Percentiles rank a stretch among this genome's conserved stretches.
Conservation (phyloP, 92 coral and sea anemone genomes). For the Porites cylindrica region DNA sequence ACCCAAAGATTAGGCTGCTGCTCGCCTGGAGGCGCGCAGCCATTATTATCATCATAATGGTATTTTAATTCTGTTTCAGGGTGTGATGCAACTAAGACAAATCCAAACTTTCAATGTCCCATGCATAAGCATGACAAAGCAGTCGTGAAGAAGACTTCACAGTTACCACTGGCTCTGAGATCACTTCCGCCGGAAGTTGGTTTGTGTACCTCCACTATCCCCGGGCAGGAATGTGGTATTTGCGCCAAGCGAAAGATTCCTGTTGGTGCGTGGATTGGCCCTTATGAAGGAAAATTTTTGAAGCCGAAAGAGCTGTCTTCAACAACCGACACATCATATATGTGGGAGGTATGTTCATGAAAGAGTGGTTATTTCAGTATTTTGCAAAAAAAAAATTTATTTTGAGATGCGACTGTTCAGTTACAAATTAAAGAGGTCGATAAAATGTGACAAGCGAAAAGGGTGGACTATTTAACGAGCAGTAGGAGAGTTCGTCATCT, state of each 20-base stretch:
- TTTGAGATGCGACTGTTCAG: too few relatives aligned
- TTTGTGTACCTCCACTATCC: slow-evolving; percentile 87
- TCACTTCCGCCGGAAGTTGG: slow-evolving; percentile 95
- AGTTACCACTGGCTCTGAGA: slow-evolving; percentile 33
- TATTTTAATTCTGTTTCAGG: slow-evolving; percentile 9
- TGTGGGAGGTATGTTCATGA: slow-evolving; percentile 91
- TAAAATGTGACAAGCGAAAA: background rate
- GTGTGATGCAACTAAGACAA: slow-evolving; percentile 21
- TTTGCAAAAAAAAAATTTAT: background rate
- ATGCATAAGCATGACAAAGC: slow-evolving; percentile 2
- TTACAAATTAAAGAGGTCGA: too few relatives aligned
- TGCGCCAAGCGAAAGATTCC: slow-evolving; percentile 87
- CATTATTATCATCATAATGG: too few relatives aligned
- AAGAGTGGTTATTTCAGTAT: background rate
- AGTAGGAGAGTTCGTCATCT: too few relatives aligned
- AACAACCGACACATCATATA: slow-evolving; percentile 79
- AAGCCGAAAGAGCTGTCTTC: slow-evolving; percentile 74
- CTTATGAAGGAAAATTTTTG: slow-evolving; percentile 90
- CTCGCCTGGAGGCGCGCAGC: too few relatives aligned
- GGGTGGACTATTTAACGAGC: too few relatives aligned
- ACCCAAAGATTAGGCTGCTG: too few relatives aligned
- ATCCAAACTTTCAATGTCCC: slow-evolving; percentile 26
- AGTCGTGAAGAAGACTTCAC: background rate
- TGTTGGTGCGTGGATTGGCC: slow-evolving; percentile 97
- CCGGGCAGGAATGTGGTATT: slow-evolving; percentile 88